Conservation (phyloP, 92 coral and sea anemone genomes). For the Desmophyllum pertusum region DNA sequence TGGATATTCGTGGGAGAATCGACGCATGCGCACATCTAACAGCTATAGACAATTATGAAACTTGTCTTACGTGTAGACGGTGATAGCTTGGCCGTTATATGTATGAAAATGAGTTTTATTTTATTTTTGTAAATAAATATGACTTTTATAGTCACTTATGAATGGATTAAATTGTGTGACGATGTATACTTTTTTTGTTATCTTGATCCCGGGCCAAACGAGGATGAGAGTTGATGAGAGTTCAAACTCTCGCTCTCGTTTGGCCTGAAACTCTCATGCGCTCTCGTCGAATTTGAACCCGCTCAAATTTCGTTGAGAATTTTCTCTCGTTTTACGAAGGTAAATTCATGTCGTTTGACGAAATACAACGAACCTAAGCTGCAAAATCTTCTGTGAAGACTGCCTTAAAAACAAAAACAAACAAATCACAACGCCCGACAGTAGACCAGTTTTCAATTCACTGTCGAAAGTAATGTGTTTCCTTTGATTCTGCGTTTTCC, state of each 20-base stretch:
- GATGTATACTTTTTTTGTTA: background rate
- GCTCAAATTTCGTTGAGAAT: too few species aligned
- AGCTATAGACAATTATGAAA: background rate
- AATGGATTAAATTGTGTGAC: background rate
- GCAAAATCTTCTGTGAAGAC: background rate
- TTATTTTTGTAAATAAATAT: conserved; percentile 5
- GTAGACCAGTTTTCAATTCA: background rate
- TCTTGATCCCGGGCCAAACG: too few species aligned
- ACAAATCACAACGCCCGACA: background rate
- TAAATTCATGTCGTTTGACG: too few species aligned
- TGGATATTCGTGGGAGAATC: background rate
- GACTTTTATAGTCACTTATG: background rate
- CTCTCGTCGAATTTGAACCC: too few species aligned
- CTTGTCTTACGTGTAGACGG: background rate
- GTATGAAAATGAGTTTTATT: background rate
- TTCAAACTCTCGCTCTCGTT: too few species aligned
- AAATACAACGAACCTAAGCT: background rate
- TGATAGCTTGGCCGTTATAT: background rate
- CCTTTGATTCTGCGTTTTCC: too few species aligned
- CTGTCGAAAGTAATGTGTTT: too few species aligned
- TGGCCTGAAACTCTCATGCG: too few species aligned
- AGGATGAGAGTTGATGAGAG: too few species aligned
- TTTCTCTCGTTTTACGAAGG: too few species aligned
- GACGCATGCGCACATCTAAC: background rate
- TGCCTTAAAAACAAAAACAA: background rate